Evolutionary conservation across 2,888 invertebrate species (phyloP).

Genomic region (Eutolmus rufibarbis): DNA sequence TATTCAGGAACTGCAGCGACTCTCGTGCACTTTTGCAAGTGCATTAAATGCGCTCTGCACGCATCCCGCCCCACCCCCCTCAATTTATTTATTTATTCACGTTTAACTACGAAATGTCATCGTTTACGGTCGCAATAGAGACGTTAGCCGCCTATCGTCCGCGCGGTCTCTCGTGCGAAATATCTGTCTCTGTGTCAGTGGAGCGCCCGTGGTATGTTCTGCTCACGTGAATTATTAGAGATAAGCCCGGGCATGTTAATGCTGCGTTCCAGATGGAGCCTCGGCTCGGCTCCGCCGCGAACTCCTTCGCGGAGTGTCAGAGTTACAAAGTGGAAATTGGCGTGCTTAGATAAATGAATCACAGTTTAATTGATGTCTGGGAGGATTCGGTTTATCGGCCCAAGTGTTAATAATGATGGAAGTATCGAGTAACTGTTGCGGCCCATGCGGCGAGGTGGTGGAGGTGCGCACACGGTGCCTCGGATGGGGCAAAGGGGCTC

Average conservation of each 20-base stretch:
- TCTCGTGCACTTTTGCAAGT: not conserved
- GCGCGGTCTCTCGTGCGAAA: conserved; percentile 31
- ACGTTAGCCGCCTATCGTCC: conserved; percentile 33
- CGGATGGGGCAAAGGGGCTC: not conserved
- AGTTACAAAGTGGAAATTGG: conserved; percentile 36
- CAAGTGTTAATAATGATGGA: conserved; percentile 7
- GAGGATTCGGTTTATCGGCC: not conserved
- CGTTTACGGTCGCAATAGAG: conserved; percentile 44
- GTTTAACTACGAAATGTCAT: conserved; percentile 43
- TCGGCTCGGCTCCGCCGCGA: not conserved
- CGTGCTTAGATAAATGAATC: conserved; percentile 33
- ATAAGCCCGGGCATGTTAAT: conserved; percentile 30
- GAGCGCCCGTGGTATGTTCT: conserved; percentile 16
- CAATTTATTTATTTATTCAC: conserved; percentile 44
- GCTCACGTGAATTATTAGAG: conserved; percentile 34
- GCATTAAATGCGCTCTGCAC: conserved; percentile 40
- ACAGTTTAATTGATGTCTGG: conserved; percentile 1
- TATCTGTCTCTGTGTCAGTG: conserved; percentile 42
- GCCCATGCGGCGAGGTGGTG: not conserved
- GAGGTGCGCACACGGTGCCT: not conserved
- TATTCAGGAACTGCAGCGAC: not conserved
- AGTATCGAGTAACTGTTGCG: not conserved
- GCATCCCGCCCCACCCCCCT: conserved; percentile 14
- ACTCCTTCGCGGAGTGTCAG: conserved; percentile 12
- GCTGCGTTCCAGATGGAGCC: conserved; percentile 12